phyloP scores from a whole-genome alignment of 2,113 vertebrate genomes.

The Etheostoma spectabile region DNA sequence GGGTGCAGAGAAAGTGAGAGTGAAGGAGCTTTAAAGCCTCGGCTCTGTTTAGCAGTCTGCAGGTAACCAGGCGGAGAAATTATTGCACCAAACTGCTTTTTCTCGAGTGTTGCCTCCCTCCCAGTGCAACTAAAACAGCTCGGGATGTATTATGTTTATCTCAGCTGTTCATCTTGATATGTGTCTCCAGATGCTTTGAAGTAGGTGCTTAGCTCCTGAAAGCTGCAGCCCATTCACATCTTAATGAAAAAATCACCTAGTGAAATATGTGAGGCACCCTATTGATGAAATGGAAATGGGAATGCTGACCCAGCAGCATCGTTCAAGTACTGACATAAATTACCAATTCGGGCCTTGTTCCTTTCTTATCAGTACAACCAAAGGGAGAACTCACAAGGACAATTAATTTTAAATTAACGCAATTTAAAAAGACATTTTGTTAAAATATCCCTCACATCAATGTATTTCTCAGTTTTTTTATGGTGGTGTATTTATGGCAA shows the following conservation, averaged over 20 bases:
- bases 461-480: slow-evolving; percentile 11
- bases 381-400: slow-evolving; percentile 59
- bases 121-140: slow-evolving; percentile 43
- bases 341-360: slow-evolving; percentile 52
- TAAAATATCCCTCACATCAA: slow-evolving; percentile 35
- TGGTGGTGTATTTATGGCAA: background rate
- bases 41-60: slow-evolving; percentile 47
- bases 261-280: slow-evolving; percentile 71
- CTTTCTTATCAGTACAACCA: slow-evolving; percentile 62
- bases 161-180: slow-evolving; percentile 62
- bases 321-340: slow-evolving; percentile 72
- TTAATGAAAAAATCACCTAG: slow-evolving; percentile 77
- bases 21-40: slow-evolving; percentile 52
- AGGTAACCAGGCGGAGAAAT: slow-evolving; percentile 51
- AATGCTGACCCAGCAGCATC: slow-evolving; percentile 77
- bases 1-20: slow-evolving; percentile 18
- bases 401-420: slow-evolving; percentile 71
- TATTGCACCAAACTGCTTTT: slow-evolving; percentile 34
- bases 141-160: slow-evolving; percentile 63
- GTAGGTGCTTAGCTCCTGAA: slow-evolving; percentile 65
- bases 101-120: slow-evolving; percentile 34
- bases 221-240: slow-evolving; percentile 59
- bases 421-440: background rate
- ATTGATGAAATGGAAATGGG: slow-evolving; percentile 78
- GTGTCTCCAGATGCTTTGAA: slow-evolving; percentile 64